Percentiles rank a stretch among this genome's conserved stretches.
Conservation (phyloP, 1,140 invertebrate genomes). For the Cryptotermes secundus region DNA sequence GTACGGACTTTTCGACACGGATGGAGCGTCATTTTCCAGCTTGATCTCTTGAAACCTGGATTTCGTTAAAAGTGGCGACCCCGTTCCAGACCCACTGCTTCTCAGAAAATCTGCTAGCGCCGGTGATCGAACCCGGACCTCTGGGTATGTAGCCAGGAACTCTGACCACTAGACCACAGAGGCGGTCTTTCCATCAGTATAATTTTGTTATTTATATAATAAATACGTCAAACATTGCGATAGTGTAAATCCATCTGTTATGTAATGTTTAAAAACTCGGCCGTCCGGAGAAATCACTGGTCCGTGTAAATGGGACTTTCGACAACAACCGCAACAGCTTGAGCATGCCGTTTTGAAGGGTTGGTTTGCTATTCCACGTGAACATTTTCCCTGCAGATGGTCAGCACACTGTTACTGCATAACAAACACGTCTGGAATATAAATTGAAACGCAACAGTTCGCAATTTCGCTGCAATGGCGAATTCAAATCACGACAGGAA, state of each 20-base stretch:
- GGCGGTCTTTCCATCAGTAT: no score
- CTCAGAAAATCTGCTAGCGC: no score
- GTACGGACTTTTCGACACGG: no score
- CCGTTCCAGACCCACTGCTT: no score
- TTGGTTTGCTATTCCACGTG: background rate
- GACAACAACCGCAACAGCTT: background rate
- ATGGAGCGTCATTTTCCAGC: no score
- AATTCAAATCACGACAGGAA: background rate
- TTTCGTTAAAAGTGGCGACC: no score
- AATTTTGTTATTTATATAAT: no score
- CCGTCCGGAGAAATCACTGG: background rate
- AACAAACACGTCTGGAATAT: background rate
- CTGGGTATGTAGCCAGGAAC: no score
- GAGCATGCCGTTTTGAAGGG: background rate
- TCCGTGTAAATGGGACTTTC: background rate
- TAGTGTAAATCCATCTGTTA: background rate
- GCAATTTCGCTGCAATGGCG: background rate
- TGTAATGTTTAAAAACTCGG: background rate
- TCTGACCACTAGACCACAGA: no score
- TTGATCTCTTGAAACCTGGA: no score
- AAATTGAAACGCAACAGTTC: background rate
- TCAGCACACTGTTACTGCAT: background rate
- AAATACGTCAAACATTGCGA: no score
- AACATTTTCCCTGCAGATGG: background rate
- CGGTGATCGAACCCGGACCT: no score